Conservation (phyloP, 2,797 vertebrate species). For the Nyctalus aviator region DNA sequence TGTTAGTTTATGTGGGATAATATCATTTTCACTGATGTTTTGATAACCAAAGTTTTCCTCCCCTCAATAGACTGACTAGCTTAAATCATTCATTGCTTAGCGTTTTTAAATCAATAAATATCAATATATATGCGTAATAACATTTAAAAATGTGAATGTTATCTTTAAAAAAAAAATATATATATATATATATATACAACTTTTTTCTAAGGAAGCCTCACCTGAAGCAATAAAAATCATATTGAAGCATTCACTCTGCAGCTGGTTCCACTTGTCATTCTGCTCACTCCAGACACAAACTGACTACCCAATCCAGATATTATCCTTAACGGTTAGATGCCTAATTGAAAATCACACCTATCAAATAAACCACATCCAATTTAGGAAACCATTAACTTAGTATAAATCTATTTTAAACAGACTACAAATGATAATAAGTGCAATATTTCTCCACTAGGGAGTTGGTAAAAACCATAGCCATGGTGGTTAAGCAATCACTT, state of each 20-base stretch:
- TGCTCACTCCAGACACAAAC: neutral
- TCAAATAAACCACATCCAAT: neutral
- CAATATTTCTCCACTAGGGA: neutral
- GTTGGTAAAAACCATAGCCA: neutral
- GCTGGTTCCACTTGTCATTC: neutral
- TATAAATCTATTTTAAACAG: neutral
- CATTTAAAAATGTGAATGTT: neutral
- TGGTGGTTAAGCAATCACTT: neutral
- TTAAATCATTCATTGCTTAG: neutral
- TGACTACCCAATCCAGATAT: neutral
- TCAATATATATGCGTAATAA: neutral
- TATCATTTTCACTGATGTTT: neutral
- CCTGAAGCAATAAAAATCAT: neutral
- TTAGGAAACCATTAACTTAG: neutral
- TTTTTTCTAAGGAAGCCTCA: neutral
- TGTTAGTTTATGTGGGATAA: neutral
- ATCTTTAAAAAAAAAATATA: too few species aligned
- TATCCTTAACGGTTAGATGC: neutral
- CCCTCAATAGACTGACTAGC: neutral
- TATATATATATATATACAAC: neutral
- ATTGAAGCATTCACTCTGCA: neutral
- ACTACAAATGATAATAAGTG: neutral
- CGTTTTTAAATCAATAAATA: constrained; percentile 38
- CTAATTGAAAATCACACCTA: neutral
- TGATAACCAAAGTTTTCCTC: neutral